Evolutionary conservation across 2,797 vertebrate species (phyloP).

Genomic region (Microctenopoma lineatum): DNA sequence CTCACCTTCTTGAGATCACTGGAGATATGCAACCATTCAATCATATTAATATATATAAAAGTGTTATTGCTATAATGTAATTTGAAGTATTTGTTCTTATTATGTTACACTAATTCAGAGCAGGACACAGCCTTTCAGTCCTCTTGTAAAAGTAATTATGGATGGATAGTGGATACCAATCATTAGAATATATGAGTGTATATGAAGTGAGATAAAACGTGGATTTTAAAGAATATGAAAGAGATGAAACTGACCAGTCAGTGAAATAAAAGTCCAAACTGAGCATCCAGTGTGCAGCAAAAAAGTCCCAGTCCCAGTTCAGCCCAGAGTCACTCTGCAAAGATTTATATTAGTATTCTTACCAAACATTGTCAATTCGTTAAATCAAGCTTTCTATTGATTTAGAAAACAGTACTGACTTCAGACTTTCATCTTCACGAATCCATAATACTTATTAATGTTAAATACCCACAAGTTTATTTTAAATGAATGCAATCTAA

Average conservation of each 20-base stretch:
- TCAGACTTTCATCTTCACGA: slow-evolving; percentile 11
- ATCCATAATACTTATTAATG: slow-evolving; percentile 66
- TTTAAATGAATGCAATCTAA: slow-evolving; percentile 57
- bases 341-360: slow-evolving; percentile 25
- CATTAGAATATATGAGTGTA: slow-evolving; percentile 9
- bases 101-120: background rate
- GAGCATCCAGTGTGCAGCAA: slow-evolving; percentile 14
- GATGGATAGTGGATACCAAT: background rate
- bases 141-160: slow-evolving; percentile 30
- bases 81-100: slow-evolving; percentile 34
- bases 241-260: background rate
- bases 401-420: slow-evolving; percentile 29
- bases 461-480: slow-evolving; percentile 31
- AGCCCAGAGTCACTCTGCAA: slow-evolving; percentile 8
- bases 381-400: slow-evolving; percentile 21
- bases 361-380: slow-evolving; percentile 13
- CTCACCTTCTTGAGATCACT: slow-evolving; percentile 8
- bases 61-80: slow-evolving; percentile 22
- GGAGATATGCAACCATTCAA: slow-evolving; percentile 16
- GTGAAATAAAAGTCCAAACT: background rate
- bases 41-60: slow-evolving; percentile 13
- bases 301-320: slow-evolving; percentile 18
- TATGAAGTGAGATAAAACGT: slow-evolving; percentile 11
- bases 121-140: slow-evolving; percentile 13
- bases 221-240: slow-evolving; percentile 10